phyloP scores from a whole-genome alignment of 1,140 invertebrate species.

The Conopomorpha cramerella region DNA sequence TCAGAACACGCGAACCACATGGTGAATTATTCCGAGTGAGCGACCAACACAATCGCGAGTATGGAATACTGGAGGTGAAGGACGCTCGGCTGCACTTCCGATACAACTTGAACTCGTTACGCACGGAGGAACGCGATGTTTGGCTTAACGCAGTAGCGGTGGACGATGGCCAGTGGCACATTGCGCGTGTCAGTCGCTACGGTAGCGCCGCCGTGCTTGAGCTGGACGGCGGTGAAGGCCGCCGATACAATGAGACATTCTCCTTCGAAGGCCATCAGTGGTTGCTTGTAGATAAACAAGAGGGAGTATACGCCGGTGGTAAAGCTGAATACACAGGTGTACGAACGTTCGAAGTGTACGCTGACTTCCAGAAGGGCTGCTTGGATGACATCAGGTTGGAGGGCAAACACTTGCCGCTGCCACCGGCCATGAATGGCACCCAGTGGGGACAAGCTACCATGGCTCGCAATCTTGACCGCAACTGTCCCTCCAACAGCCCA shows the following conservation, averaged over 20 bases:
- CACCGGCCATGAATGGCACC: slow-evolving; percentile 90
- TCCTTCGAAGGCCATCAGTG: slow-evolving; percentile 89
- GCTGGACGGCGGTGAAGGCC: slow-evolving; percentile 93
- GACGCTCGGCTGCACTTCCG: slow-evolving; percentile 88
- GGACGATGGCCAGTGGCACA: slow-evolving; percentile 97
- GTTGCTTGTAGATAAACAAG: slow-evolving; percentile 90
- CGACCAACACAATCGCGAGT: slow-evolving; percentile 93
- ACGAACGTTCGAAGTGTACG: slow-evolving; percentile 89
- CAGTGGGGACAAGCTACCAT: slow-evolving; percentile 94
- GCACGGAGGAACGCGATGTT: slow-evolving; percentile 87
- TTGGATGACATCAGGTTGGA: slow-evolving; percentile 77
- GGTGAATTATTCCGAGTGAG: slow-evolving; percentile 91
- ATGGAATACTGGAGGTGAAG: slow-evolving; percentile 93
- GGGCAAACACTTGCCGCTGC: slow-evolving; percentile 88
- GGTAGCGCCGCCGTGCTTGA: slow-evolving; percentile 93
- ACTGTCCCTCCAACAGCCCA: slow-evolving; percentile 92
- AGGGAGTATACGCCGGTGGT: slow-evolving; percentile 92
- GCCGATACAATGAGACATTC: slow-evolving; percentile 93
- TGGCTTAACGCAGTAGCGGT: slow-evolving; percentile 89
- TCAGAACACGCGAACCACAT: slow-evolving; percentile 89
- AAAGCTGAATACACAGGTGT: slow-evolving; percentile 94
- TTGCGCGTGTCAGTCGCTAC: slow-evolving; percentile 84
- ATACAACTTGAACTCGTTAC: slow-evolving; percentile 90
- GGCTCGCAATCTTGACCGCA: slow-evolving; percentile 85
- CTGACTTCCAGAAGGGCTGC: slow-evolving; percentile 87